phyloP scores from a whole-genome alignment of 92 coral and sea anemone genomes.

The Epizoanthus illoricatus region DNA sequence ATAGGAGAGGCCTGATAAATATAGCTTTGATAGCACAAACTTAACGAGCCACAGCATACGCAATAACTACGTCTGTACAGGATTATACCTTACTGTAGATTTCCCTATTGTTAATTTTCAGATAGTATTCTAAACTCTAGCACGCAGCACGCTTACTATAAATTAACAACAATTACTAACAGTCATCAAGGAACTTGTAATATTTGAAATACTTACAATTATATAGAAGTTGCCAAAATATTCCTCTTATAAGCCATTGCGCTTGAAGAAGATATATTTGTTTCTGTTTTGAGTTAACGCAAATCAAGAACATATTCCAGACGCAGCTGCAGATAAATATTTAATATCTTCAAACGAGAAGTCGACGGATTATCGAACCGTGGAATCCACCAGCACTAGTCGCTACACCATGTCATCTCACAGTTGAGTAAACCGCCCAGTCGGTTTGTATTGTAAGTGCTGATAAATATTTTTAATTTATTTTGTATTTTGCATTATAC shows the following conservation, averaged over 20 bases:
- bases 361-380: background rate
- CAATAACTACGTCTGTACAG: background rate
- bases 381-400: background rate
- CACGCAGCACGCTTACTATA: too few relatives aligned
- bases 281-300: background rate
- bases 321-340: background rate
- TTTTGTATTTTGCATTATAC: too few relatives aligned
- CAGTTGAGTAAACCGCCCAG: too few relatives aligned
- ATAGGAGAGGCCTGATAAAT: background rate
- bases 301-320: background rate
- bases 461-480: too few relatives aligned
- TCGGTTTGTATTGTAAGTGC: too few relatives aligned
- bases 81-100: background rate
- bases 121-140: too few relatives aligned
- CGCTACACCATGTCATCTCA: background rate
- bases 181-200: background rate
- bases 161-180: background rate
- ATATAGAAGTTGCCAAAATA: background rate
- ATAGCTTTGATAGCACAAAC: too few relatives aligned
- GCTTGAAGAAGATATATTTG: background rate
- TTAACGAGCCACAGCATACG: too few relatives aligned
- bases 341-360: background rate
- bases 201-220: background rate
- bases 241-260: background rate
- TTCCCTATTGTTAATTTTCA: too few relatives aligned